A percentile compares a stretch with the other conserved stretches of the same genome.
Evolutionary conservation across 2,888 invertebrate genomes (phyloP).

Genomic region (Drosophila testacea): DNA sequence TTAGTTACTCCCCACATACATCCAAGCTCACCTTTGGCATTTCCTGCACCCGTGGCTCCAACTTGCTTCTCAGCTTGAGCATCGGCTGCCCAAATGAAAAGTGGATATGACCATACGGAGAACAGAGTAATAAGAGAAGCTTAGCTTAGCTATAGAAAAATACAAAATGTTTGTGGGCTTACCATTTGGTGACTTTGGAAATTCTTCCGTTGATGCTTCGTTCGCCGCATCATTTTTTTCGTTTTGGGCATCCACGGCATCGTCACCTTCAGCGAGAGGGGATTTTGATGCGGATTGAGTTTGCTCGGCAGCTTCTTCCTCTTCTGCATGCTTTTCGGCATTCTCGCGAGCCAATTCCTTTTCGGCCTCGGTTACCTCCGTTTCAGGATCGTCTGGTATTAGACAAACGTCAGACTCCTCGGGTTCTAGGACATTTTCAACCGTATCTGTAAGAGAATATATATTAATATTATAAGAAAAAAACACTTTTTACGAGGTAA

Average conservation of each 20-base stretch:
- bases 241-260: conserved; percentile 24
- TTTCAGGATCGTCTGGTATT: conserved; percentile 89
- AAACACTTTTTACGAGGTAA: too few species aligned
- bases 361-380: conserved; percentile 89
- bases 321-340: conserved; percentile 81
- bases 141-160: conserved; percentile 16
- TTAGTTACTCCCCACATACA: conserved; percentile 5
- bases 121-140: conserved; percentile 22
- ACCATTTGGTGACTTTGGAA: conserved; percentile 52
- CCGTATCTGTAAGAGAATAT: conserved; percentile 78
- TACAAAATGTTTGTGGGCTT: conserved; percentile 9
- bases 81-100: conserved; percentile 59
- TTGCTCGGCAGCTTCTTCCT: conserved; percentile 65
- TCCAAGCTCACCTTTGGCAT: conserved; percentile 72
- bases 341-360: conserved; percentile 86
- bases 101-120: conserved; percentile 19
- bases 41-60: conserved; percentile 61
- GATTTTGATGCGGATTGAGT: conserved; percentile 48
- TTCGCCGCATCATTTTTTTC: conserved; percentile 29
- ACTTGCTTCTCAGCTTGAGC: conserved; percentile 76
- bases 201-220: conserved; percentile 41
- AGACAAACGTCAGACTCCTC: conserved; percentile 90
- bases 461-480: background rate
- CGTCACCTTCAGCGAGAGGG: conserved; percentile 24
- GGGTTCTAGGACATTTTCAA: conserved; percentile 85